Evolutionary conservation across 2,797 vertebrate species (phyloP), one percentile per base, ranked within the genome.

Genomic region (Chrysolophus pictus): DNA sequence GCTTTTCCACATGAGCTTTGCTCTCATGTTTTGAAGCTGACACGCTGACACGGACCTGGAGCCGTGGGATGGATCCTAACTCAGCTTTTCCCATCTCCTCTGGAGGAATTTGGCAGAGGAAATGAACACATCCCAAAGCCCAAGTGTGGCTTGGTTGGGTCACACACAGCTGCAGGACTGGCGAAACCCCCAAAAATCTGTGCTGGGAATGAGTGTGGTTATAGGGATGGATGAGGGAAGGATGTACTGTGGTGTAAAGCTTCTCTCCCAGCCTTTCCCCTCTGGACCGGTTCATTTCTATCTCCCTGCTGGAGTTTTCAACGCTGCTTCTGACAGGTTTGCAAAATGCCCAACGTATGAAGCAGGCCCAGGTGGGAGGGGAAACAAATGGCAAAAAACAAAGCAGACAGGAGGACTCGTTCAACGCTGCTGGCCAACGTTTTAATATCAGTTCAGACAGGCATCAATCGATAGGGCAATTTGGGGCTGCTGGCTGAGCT

Each of bases 351-450:
- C 44, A 23, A 70, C 86, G 74, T 85, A 49, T 41, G 76, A 18
- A 70, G 65, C 5, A 56, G 47, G 64, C 47, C n/a, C 80, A 76
- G 83, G 93, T 60, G 73, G 85, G 85, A 81, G 80, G 82, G 55
- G 35, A 2, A 5, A 3, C 68, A 84, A 71, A 24, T 1, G 41
- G 19, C 60, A 60, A 47, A 47, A 75, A 93, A 91, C 78, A 84
- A 90, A 93, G 64, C 55, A 56, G 91, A 35, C 46, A 42, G 88
- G 88, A 93, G 83, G 77, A 47, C 90, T 84, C 67, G 84, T 90
- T 84, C 44, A 89, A 77, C 16, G 0, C 76, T 74, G 84, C 84
- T 77, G 94, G 85, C 87, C 72, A 72, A 84, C 18, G 2, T 49
- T 47, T 53, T 2, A 17, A 14, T 71, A 26, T 31, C 39, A 11